Evolutionary conservation across 2,888 invertebrate species (phyloP).

Genomic region (Melanostoma scalare): DNA sequence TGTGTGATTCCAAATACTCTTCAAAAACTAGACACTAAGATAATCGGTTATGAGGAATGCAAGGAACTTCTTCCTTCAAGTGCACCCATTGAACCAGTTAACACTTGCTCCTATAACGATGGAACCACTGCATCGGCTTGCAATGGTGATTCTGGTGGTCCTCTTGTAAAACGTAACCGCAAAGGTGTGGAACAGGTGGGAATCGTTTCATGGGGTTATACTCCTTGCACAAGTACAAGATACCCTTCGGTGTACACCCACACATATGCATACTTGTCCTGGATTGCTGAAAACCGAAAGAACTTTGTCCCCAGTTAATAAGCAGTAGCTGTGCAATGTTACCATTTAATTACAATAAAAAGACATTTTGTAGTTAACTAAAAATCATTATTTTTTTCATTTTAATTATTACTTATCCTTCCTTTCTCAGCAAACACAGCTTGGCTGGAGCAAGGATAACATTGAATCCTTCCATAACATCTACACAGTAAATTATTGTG

Average conservation of each 20-base stretch:
- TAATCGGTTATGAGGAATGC: slow-evolving; percentile 75
- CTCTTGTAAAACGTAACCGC: slow-evolving; percentile 74
- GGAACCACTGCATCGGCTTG: slow-evolving; percentile 81
- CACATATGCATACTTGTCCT: slow-evolving; percentile 77
- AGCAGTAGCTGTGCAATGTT: slow-evolving; percentile 10
- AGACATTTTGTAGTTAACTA: slow-evolving; percentile 15
- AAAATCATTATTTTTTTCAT: slow-evolving; percentile 12
- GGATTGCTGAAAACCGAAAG: slow-evolving; percentile 75
- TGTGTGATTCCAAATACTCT: slow-evolving; percentile 75
- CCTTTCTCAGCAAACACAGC: not conserved
- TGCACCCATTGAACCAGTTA: slow-evolving; percentile 72
- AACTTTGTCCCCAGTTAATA: slow-evolving; percentile 30
- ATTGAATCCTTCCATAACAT: slow-evolving; percentile 38
- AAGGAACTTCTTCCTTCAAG: slow-evolving; percentile 72
- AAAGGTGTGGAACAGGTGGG: slow-evolving; percentile 78
- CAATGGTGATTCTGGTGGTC: slow-evolving; percentile 81
- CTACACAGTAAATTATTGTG: slow-evolving; percentile 40
- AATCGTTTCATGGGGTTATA: slow-evolving; percentile 83
- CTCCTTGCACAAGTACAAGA: slow-evolving; percentile 80
- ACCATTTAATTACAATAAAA: slow-evolving; percentile 16
- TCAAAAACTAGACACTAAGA: slow-evolving; percentile 76
- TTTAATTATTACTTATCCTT: slow-evolving; percentile 25
- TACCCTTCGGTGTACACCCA: slow-evolving; percentile 82
- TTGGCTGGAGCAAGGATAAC: slow-evolving; percentile 6
- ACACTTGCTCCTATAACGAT: slow-evolving; percentile 77